phyloP scores from a whole-genome alignment of 2,888 invertebrate genomes.

The Dolichomitus sp. region DNA sequence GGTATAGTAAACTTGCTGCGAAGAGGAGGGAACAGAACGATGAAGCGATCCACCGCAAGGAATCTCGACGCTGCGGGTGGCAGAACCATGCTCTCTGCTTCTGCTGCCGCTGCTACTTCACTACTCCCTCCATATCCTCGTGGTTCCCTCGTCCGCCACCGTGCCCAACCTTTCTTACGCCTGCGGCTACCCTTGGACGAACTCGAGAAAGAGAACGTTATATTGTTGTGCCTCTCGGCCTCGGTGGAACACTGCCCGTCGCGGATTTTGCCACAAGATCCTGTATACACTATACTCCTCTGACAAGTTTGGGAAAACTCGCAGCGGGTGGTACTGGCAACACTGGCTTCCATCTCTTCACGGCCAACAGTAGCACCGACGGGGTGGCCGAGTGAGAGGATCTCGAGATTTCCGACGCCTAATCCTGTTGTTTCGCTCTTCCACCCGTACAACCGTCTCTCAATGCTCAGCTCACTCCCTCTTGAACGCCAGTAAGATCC shows the following conservation, averaged over 20 bases:
- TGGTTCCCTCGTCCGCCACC: conserved; percentile 22
- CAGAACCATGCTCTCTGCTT: conserved; percentile 40
- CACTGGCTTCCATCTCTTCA: background rate
- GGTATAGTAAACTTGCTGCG: conserved; percentile 7
- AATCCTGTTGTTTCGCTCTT: conserved; percentile 75
- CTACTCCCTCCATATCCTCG: conserved; percentile 27
- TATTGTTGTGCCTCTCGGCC: conserved; percentile 44
- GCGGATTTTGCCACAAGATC: conserved; percentile 58
- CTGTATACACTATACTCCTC: conserved; percentile 41
- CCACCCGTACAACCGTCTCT: conserved; percentile 28
- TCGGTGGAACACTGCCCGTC: conserved; percentile 37
- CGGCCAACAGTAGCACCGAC: conserved; percentile 9
- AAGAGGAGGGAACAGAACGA: conserved; percentile 33
- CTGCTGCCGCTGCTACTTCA: background rate
- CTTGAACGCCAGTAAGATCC: background rate
- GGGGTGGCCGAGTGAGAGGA: conserved; percentile 63
- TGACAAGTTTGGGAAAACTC: conserved; percentile 83
- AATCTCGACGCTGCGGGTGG: conserved; percentile 65
- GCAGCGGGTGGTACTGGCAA: conserved; percentile 76
- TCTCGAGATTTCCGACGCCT: conserved; percentile 74
- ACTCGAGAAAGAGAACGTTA: conserved; percentile 33
- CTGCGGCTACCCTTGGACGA: conserved; percentile 28
- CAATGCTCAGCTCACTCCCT: background rate
- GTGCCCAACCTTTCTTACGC: conserved; percentile 43
- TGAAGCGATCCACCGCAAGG: conserved; percentile 63